Evolutionary conservation across 2,113 vertebrate genomes (phyloP).

Genomic region (Platysteira castanea): DNA sequence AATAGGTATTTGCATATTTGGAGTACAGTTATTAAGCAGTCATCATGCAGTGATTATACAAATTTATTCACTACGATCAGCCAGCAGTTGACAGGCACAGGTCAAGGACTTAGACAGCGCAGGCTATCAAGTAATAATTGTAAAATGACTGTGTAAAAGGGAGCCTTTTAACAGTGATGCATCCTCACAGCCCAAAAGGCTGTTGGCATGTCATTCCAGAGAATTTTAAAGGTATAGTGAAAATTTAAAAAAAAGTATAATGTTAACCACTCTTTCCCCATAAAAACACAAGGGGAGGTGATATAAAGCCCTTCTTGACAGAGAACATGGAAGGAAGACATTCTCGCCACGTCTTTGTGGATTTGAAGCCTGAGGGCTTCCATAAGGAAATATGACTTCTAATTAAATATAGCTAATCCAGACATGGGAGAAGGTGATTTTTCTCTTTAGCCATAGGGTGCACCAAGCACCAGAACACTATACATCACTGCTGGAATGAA

Average conservation of each 20-base stretch:
- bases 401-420: neutral
- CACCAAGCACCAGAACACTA: neutral
- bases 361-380: neutral
- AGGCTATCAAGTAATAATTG: neutral
- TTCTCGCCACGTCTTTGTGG: neutral
- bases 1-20: neutral
- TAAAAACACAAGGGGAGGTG: neutral
- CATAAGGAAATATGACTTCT: neutral
- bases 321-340: neutral
- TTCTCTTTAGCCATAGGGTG: neutral
- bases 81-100: slow-evolving; percentile 16
- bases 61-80: slow-evolving; percentile 22
- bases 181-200: neutral
- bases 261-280: neutral
- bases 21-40: slow-evolving; percentile 35
- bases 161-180: neutral
- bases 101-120: slow-evolving; percentile 9
- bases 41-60: slow-evolving; percentile 12
- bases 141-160: neutral
- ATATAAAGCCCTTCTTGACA: neutral
- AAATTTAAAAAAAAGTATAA: neutral
- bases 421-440: neutral
- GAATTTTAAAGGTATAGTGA: neutral
- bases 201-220: neutral
- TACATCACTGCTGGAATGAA: neutral